Base-by-base conservation (phyloP, 2,113 vertebrate species). In the Odontesthes bonariensis region DNA sequence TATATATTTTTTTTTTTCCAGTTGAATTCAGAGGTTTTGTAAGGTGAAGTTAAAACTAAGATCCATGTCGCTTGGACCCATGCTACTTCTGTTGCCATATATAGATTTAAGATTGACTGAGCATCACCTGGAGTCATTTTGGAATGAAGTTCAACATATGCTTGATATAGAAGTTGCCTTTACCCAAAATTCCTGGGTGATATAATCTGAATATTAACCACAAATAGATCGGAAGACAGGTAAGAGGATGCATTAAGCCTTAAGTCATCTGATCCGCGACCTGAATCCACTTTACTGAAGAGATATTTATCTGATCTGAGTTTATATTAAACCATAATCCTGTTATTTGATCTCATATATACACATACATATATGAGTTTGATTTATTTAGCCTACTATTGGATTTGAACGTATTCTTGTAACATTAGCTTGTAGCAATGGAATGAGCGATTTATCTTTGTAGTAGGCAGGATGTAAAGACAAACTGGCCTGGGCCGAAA, bases 341-440 rank as follows among this genome's bases (percentile, higher is more conserved):
- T 56, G 52, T 85, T 79, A 32, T 86, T 82, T 86, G 64, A 64
- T 73, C 69, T 69, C 31, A 73, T 84, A 85, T 86, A 84, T 82
- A 71, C 40, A 79, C 71, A 78, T 77, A 74, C 19, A 79, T 69
- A 65, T 63, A 53, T 59, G 54, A 54, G 77, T 85, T 73, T 58
- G 71, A 83, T 90, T 93, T 92, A 81, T 60, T 84, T 89, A 88
- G 86, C 47, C 58, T 83, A 75, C 38, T 86, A 73, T 84, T 87
- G 80, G 51, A 86, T 88, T 90, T 74, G 61, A 83, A 56, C 73
- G 74, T 90, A 81, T 77, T 82, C 83, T 82, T 87, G 79, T 88
- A 82, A 84, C 35, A 59, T 89, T 88, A 89, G 81, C 82, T 84
- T 92, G 90, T 90, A 92, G 88, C 81, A 86, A 64, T 72, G 76